These are phyloP conservation scores for Ceratoteleas bidentatus DNA, from an alignment of 1,140 invertebrate genomes.

Conservation along the genomic window DNA sequence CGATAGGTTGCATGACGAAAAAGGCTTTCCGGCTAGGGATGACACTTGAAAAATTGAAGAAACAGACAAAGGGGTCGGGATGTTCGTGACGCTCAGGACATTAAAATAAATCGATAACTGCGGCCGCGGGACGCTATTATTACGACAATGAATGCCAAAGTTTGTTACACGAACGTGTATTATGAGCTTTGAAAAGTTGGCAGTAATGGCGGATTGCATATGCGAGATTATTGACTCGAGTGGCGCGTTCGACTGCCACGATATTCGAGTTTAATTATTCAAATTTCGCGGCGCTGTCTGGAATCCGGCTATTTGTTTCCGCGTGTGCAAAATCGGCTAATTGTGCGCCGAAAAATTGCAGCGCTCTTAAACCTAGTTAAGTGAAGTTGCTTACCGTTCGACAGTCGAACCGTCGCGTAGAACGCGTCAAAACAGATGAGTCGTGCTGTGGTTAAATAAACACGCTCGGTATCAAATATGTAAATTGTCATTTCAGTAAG, in stretches of 20 bases:
- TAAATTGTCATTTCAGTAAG: conserved; percentile 35
- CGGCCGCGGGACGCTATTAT: conserved; percentile 32
- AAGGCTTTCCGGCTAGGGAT: no score
- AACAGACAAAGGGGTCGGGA: neutral
- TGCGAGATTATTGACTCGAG: conserved; percentile 52
- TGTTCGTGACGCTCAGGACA: conserved; percentile 3
- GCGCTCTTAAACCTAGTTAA: conserved; percentile 10
- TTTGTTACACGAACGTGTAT: conserved; percentile 53
- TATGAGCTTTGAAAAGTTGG: conserved; percentile 39
- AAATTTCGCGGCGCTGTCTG: conserved; percentile 11
- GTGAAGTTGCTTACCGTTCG: conserved; percentile 36
- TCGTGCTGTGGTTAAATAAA: conserved; percentile 21
- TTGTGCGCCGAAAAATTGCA: neutral
- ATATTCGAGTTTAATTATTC: conserved; percentile 52
- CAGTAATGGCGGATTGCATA: conserved; percentile 38
- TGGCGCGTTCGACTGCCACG: conserved; percentile 10
- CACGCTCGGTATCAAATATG: conserved; percentile 37
- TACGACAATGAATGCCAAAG: conserved; percentile 44
- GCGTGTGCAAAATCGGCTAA: neutral
- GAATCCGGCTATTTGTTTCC: conserved; percentile 26
- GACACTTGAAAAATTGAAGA: conserved; percentile 1
- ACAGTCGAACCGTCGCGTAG: conserved; percentile 6
- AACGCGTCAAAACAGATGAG: conserved; percentile 20
- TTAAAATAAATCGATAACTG: conserved; percentile 47
- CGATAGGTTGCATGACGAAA: no score